phyloP scores from a whole-genome alignment of 2,113 vertebrate genomes.

The Corvus moneduloides region DNA sequence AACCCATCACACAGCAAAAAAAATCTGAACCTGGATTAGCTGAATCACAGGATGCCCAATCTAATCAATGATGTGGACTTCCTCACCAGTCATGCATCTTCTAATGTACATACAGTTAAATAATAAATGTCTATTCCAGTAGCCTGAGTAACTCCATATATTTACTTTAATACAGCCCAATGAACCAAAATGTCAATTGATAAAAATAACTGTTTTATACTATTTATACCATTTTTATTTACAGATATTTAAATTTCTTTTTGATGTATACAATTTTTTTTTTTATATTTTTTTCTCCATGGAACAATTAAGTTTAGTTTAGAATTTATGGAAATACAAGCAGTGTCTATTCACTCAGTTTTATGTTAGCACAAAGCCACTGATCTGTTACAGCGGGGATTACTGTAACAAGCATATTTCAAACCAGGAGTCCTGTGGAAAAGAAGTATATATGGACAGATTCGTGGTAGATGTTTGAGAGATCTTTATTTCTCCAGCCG shows the following conservation, averaged over 20 bases:
- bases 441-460: no score
- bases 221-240: not conserved
- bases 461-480: no score
- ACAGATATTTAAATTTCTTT: not conserved
- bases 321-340: not conserved
- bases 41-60: not conserved
- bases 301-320: not conserved
- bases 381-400: not conserved
- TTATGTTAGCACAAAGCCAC: not conserved
- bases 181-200: not conserved
- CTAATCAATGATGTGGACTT: slow-evolving; percentile 12
- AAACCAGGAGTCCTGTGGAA: no score
- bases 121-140: not conserved
- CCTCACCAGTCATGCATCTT: not conserved
- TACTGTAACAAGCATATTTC: no score
- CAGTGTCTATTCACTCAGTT: not conserved
- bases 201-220: not conserved
- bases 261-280: not conserved
- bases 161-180: not conserved
- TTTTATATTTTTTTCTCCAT: not conserved
- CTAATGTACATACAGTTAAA: not conserved
- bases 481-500: no score
- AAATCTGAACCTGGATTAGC: not conserved
- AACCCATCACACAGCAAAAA: not conserved
- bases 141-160: not conserved